These are phyloP conservation scores for Coleophora flavipennella DNA, from an alignment of 2,888 invertebrate species.

Conservation along the genomic window DNA sequence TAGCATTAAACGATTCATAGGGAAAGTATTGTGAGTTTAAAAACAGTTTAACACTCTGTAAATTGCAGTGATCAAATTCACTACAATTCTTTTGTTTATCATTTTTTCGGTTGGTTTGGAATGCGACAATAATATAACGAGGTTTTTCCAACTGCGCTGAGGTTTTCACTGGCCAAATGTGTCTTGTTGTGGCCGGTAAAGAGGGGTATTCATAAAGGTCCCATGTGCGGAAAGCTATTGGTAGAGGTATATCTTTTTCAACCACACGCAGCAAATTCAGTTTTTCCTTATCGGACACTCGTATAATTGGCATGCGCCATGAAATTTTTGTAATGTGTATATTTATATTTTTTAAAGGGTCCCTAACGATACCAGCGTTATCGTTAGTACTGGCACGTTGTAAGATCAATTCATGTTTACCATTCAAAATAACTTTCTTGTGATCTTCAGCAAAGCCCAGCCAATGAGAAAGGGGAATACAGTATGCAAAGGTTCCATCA, in stretches of 20 bases:
- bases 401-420: too few relatives aligned
- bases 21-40: too few relatives aligned
- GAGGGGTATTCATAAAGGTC: slow-evolving; percentile 34
- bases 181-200: slow-evolving; percentile 25
- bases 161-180: slow-evolving; percentile 29
- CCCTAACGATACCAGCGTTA: slow-evolving; percentile 18
- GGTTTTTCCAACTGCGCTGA: slow-evolving; percentile 32
- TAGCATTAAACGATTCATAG: too few relatives aligned
- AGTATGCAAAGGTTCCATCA: slow-evolving; percentile 17
- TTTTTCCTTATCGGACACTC: slow-evolving; percentile 11
- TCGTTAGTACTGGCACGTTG: too few relatives aligned
- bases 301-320: slow-evolving; percentile 10
- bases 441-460: slow-evolving; percentile 24
- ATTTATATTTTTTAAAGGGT: slow-evolving; percentile 5
- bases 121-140: slow-evolving; percentile 25
- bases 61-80: slow-evolving; percentile 15
- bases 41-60: too few relatives aligned
- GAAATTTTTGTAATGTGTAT: slow-evolving; percentile 14
- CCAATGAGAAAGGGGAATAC: slow-evolving; percentile 5
- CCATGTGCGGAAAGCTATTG: slow-evolving; percentile 30
- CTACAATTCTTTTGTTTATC: slow-evolving; percentile 9
- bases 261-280: slow-evolving; percentile 11
- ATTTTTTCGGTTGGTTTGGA: slow-evolving; percentile 28
- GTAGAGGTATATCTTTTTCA: slow-evolving; percentile 25
- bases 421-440: slow-evolving; percentile 34